Percentiles rank a stretch among this genome's conserved stretches.
Evolutionary conservation across 2,113 vertebrate genomes (phyloP).

Genomic region (Rhinichthys klamathensis): DNA sequence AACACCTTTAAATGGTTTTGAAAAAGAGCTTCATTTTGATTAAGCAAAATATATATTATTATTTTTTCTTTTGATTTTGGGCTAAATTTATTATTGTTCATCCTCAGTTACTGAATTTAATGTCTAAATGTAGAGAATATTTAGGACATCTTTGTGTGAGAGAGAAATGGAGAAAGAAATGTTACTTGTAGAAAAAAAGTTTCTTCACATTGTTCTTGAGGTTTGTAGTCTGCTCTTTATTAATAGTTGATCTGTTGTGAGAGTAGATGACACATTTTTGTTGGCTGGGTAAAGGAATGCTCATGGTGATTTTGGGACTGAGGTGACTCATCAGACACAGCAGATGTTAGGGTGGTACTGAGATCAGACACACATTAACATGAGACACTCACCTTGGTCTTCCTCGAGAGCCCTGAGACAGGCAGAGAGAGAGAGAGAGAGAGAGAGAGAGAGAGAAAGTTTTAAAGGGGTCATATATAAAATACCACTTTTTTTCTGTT

Average conservation of each 20-base stretch:
- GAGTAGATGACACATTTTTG: conserved; percentile 32
- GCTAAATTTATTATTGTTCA: background rate
- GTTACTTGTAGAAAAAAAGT: background rate
- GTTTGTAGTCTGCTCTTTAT: background rate
- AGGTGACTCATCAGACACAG: conserved; percentile 16
- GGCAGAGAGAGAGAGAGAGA: conserved; percentile 59
- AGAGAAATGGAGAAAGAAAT: background rate
- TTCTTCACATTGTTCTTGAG: background rate
- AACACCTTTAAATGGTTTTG: background rate
- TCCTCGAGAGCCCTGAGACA: background rate
- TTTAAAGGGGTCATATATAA: conserved; percentile 45
- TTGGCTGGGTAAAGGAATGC: conserved; percentile 16
- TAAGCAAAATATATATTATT: background rate
- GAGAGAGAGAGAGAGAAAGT: conserved; percentile 51
- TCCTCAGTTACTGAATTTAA: background rate
- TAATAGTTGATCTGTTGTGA: conserved; percentile 20
- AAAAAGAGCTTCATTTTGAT: background rate
- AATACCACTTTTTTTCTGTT: background rate
- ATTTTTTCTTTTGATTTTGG: background rate
- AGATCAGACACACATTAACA: conserved; percentile 25
- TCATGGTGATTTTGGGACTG: conserved; percentile 15
- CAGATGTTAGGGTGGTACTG: conserved; percentile 7
- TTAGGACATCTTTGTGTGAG: background rate
- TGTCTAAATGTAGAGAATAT: background rate
- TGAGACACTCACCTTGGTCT: conserved; percentile 16